Base-by-base conservation (phyloP, 2,113 vertebrate species). In the Pseudopodoces humilis region DNA sequence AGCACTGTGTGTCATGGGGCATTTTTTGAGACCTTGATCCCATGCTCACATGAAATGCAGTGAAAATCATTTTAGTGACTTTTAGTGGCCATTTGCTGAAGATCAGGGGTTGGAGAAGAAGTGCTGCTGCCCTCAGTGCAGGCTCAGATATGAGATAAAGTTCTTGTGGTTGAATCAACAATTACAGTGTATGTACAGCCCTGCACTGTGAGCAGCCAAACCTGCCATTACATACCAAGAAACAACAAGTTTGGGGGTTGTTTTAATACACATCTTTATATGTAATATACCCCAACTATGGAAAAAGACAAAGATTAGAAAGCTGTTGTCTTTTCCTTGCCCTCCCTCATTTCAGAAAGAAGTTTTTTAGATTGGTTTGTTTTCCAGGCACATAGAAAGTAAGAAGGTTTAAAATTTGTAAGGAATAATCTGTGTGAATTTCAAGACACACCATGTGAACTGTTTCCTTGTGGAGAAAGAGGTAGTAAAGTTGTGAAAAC, bases 401-500 rank as follows among this genome's bases (percentile, higher is more conserved):
- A 80, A 75, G 12, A 71, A 95, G 6, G 35, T 39, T 52, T 44
- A 49, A 71, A 88, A 81, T 49, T 4, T 31, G 7, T 41, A 30
- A 56, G 23, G 72, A 88, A 64, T 68, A 78, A 78, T 30, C 47
- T 30, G 46, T 10, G 6, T 68, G 60, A 75, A 84, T 88, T 77
- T 88, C 56, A 92, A 94, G 60, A 90, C 49, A 79, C 10, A 46
- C 39, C 47, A 46, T 63, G 47, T 90, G 55, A 86, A 56, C 56
- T 90, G 60, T 90, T 93, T 90, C 31, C 79, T 82, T 86, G 59
- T 86, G 68, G 76, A 93, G 55, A 83, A 93, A 94, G 96, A 97
- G 93, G 94, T 96, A 95, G 95, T 78, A 86, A 90, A 90, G 93
- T 95, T 95, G 85, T 23, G 37, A 83, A 93, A 92, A 90, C 33